A percentile compares a stretch with the other conserved stretches of the same genome.
These are phyloP conservation scores for Sinocyclocheilus maitianheensis DNA, from an alignment of 2,113 vertebrate species.

Conservation along the genomic window DNA sequence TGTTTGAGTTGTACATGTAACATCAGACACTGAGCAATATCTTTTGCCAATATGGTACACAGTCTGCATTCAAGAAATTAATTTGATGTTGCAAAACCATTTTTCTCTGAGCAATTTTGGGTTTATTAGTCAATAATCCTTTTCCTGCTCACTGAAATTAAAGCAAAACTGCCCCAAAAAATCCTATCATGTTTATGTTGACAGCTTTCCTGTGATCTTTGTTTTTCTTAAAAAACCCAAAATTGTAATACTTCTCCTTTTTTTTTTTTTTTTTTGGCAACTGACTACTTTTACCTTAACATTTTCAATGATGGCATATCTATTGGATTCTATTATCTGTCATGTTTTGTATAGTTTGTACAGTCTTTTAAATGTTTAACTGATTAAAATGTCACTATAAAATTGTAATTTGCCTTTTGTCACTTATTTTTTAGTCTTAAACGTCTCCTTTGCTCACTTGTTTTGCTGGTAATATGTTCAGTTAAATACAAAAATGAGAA, in stretches of 20 bases:
- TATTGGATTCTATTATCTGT: conserved; percentile 21
- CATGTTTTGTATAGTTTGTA: conserved; percentile 64
- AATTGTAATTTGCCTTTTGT: conserved; percentile 4
- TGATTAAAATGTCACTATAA: conserved; percentile 58
- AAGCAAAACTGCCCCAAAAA: background rate
- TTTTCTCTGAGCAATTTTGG: background rate
- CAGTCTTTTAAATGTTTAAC: conserved; percentile 64
- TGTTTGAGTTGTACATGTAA: background rate
- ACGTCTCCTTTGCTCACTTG: background rate
- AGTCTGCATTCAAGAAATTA: background rate
- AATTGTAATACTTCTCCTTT: background rate
- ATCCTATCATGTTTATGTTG: background rate
- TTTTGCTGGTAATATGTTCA: background rate
- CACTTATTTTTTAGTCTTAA: background rate
- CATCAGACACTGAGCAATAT: conserved; percentile 1
- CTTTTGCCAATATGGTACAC: background rate
- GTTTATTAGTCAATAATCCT: conserved; percentile 7
- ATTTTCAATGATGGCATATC: background rate
- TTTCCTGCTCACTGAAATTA: background rate
- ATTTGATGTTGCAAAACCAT: background rate
- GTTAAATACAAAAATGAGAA: background rate
- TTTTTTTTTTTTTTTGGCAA: background rate
- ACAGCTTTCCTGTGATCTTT: background rate
- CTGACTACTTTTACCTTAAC: conserved; percentile 8
- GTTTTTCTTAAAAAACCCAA: background rate